Base-by-base conservation (phyloP, 2,888 invertebrate genomes). In the Mesorhabditis spiculigera region DNA sequence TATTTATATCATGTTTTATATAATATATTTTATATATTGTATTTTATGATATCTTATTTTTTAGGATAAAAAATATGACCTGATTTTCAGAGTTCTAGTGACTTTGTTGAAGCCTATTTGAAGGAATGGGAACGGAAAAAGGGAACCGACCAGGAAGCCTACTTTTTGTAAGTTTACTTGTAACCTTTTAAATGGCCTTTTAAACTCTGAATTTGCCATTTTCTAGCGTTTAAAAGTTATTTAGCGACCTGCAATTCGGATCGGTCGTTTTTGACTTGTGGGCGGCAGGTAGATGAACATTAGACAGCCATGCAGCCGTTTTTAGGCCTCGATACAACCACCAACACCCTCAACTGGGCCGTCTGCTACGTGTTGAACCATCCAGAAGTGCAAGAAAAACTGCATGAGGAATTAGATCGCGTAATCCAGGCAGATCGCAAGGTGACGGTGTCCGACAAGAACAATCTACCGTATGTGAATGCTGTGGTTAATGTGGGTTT, bases 111-210 rank as follows among this genome's bases (percentile, higher is more conserved):
- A 58, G 70, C 71, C 4, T 75, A 65, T 63, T 45, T 75, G n/a
- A 75, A 75, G 45, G 71, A 73, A 62, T 73, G 73, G 64, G 71
- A 67, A n/a, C 68, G 71, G 16, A 70, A 75, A 66, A 67, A 58
- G 3, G 43, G 43, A 5, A 71, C 72, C 3, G 71, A 73, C 65
- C 61, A 65, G 5, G 72, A 73, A 43, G 67, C 65, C 8, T 50
- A 50, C n/a, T 50, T 13, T n/a, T 13, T n/a, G 58, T 50, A n/a
- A 50, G 58, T 50, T 28, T 28, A 28, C 28, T 28, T 28, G 58
- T 3, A 50, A 50, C 58, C n/a, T 50, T 50, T 50, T 50, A 13
- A 13, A 13, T 50, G 58, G 10, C 28, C 28, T 28, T 28, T 28
- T 28, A 28, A 28, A 28, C 28, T 28, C 28, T 28, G 28, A 28